A percentile compares a stretch with the other conserved stretches of the same genome.
Evolutionary conservation across 2,113 vertebrate species (phyloP).

Genomic region (Prionailurus bengalensis): DNA sequence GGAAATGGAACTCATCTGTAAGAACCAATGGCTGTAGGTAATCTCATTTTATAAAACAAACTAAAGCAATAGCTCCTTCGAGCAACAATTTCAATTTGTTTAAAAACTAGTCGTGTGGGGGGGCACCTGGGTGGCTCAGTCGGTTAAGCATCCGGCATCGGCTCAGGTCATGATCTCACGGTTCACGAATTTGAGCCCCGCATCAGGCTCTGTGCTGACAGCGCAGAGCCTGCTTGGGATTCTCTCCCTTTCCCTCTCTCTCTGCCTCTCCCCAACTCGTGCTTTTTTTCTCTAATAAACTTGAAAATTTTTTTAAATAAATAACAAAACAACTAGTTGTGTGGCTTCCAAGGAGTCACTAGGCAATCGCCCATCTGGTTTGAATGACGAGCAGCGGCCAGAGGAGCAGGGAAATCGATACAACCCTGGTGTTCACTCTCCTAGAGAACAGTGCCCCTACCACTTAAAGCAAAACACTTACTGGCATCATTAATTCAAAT

Average conservation of each 20-base stretch:
- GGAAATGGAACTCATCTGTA: conserved; percentile 43
- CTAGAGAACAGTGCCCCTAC: not conserved
- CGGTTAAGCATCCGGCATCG: too few species aligned
- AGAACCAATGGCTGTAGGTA: not conserved
- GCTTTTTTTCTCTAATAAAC: too few species aligned
- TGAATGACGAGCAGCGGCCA: not conserved
- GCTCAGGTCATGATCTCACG: too few species aligned
- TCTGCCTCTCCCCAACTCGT: too few species aligned
- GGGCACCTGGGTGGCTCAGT: too few species aligned
- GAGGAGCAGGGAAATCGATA: accelerated
- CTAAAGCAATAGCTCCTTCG: not conserved
- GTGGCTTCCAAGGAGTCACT: not conserved
- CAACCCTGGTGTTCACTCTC: not conserved
- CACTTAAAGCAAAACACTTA: not conserved
- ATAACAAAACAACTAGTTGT: not conserved
- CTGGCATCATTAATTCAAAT: not conserved
- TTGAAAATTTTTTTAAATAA: too few species aligned
- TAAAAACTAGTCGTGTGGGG: not conserved
- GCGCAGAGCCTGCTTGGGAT: too few species aligned
- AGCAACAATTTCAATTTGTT: not conserved
- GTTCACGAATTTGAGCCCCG: too few species aligned
- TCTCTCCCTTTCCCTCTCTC: too few species aligned
- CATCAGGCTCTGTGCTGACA: too few species aligned
- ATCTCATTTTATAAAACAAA: not conserved
- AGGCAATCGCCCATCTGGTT: not conserved